Conservation (phyloP, 2,113 vertebrate species). For the Oxyruncus cristatus region DNA sequence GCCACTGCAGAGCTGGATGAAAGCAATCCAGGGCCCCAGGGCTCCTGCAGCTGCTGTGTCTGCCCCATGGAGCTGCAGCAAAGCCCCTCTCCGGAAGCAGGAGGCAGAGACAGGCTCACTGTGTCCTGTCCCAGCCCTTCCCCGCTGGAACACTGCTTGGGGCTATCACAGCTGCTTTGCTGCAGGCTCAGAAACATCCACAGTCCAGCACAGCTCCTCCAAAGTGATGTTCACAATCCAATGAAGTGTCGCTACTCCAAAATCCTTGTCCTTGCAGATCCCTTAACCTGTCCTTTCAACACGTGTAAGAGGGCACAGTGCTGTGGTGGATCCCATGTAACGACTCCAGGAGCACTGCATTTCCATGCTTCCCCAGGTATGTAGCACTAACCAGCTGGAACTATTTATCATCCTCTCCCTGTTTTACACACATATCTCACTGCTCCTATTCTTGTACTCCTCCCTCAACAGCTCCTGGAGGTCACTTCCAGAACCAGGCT, state of each 20-base stretch:
- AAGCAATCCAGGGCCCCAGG: background rate
- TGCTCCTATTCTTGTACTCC: background rate
- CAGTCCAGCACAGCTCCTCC: background rate
- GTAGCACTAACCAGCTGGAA: fast-evolving
- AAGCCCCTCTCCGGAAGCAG: background rate
- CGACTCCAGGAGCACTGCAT: fast-evolving
- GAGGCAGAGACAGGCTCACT: fast-evolving
- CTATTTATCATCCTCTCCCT: background rate
- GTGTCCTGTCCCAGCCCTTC: background rate
- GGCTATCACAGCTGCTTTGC: fast-evolving
- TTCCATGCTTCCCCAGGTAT: background rate
- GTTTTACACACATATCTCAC: background rate
- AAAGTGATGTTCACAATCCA: fast-evolving
- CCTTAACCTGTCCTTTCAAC: background rate
- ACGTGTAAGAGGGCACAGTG: fast-evolving
- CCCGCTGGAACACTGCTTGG: fast-evolving
- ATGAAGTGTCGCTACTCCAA: fast-evolving
- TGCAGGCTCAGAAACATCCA: background rate
- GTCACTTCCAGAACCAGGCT: background rate
- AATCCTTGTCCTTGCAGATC: fast-evolving
- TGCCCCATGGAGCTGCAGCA: fast-evolving
- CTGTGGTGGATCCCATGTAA: fast-evolving
- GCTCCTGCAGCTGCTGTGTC: background rate
- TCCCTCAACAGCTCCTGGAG: background rate
- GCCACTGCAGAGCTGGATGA: background rate